Evolutionary conservation across 2,797 vertebrate species (phyloP), one percentile per base, ranked within the genome.

Genomic region (Liparis tanakae): DNA sequence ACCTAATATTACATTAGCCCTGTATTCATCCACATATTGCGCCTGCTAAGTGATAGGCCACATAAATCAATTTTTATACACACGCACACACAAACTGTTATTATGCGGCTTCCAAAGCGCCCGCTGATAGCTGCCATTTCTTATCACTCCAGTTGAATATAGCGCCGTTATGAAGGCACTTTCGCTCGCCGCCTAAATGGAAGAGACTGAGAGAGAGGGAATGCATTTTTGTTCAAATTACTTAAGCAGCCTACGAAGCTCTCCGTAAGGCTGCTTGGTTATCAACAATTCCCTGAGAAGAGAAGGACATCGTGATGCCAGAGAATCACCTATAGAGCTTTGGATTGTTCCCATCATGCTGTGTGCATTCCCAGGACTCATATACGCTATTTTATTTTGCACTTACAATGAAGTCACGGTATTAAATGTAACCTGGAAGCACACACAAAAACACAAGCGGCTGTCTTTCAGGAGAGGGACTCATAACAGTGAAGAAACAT

Each of bases 41-140:
- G n/a, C 56, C 77, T 75, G 83, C 80, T 88, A 80, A 90, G 72
- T 84, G 87, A 89, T 85, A 83, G 88, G 82, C 72, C 83, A 86
- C 85, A 87, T 86, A 84, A 91, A 90, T 89, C 81, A 67, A 55
- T 78, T 91, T 88, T 84, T 82, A 85, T 67, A 85, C 60, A 79
- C 34, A 79, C 62, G 71, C 76, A 76, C 81, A 88, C 82, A 88
- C 74, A 85, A 87, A 89, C 61, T 72, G 83, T 82, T 75, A 79
- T 76, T 76, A 75, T 80, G 85, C 77, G 34, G 81, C 81, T 88
- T 82, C 77, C 67, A 67, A 84, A 82, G 76, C 43, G 77, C 81
- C 87, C 79, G 85, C 88, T 89, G 89, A 92, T 92, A 86, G 89
- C 90, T 88, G 85, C 88, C 87, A 83, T 92, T 91, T 89, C 89